Base-by-base conservation (phyloP, 2,113 vertebrate species). In the Neotragus moschatus region DNA sequence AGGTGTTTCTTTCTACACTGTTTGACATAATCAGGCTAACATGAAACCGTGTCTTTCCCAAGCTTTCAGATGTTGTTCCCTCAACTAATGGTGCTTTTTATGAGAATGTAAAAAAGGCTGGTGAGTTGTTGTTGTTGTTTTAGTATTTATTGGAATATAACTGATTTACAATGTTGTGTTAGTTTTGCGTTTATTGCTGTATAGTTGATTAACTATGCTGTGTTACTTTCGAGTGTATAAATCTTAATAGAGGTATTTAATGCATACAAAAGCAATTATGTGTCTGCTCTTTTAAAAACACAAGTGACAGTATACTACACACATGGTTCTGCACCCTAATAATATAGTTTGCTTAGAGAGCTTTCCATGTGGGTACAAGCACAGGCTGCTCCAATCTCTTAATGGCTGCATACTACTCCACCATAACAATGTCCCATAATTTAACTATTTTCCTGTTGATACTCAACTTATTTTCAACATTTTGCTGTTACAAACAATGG, bases 1-100 rank as follows among this genome's bases (percentile, higher is more conserved):
- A 90, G 66, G 33, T 63, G 13, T 85, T 84, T 51, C 58, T 21
- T 89, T 90, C 19, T 75, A n/a, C 45, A 91, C 61, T 30, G 81
- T 90, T 92, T 66, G 55, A 84, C 81, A 61, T 53, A 88, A 88
- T 60, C 75, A 92, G 58, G 63, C 43, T 90, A 90, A 84, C 33
- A 23, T 53, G 77, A 93, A 96, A 97, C 66, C 21, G 89, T 39
- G n/a, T n/a, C 4, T 92, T 92, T 63, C 55, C 47, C 63, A 95
- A 30, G 49, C 9, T 39, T 26, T 58, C 7, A 66, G 14, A 56
- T 80, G 53, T 25, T 53, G 15, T 90, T 89, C 84, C 85, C 56
- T 90, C 43, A 94, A 70, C 39, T 33, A 88, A 23, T 51, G 12
- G 45, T 66, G 14, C 70, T 92, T 97, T 58, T 91, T 85, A 90